Conservation (phyloP, 1,140 invertebrate species). For the Eriocheir sinensis region DNA sequence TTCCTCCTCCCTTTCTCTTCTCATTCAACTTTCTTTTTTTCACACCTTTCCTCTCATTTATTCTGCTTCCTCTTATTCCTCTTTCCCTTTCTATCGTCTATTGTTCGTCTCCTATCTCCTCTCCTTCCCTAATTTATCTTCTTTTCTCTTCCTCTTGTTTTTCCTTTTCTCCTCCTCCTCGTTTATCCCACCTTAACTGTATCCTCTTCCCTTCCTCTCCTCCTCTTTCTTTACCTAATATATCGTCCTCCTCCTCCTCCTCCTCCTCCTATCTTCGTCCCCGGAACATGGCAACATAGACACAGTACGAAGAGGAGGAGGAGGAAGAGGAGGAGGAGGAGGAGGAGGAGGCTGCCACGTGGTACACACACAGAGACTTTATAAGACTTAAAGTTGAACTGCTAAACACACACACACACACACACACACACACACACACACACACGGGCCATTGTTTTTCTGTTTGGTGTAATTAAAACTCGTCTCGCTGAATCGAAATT, state of each 20-base stretch:
- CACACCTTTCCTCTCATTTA: not conserved
- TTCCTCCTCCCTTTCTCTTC: conserved; percentile 22
- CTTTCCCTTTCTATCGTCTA: not conserved
- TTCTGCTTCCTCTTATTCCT: not conserved
- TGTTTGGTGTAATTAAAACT: too few species aligned
- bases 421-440: too few species aligned
- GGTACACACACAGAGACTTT: too few species aligned
- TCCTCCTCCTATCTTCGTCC: conserved; percentile 8
- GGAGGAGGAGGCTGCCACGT: too few species aligned
- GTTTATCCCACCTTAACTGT: not conserved
- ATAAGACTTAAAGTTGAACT: too few species aligned
- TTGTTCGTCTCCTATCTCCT: not conserved
- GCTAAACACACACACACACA: too few species aligned
- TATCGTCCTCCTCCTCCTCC: not conserved
- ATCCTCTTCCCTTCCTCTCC: not conserved
- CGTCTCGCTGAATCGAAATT: too few species aligned
- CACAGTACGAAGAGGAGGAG: too few species aligned
- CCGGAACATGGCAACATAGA: too few species aligned
- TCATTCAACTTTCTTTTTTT: not conserved
- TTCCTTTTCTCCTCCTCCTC: conserved; percentile 5
- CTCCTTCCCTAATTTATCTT: too few species aligned
- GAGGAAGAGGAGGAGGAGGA: too few species aligned
- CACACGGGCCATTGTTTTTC: too few species aligned
- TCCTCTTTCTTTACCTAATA: not conserved
- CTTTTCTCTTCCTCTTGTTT: not conserved